phyloP scores from a whole-genome alignment of 2,113 vertebrate species.

The Genyomyrus donnyi region DNA sequence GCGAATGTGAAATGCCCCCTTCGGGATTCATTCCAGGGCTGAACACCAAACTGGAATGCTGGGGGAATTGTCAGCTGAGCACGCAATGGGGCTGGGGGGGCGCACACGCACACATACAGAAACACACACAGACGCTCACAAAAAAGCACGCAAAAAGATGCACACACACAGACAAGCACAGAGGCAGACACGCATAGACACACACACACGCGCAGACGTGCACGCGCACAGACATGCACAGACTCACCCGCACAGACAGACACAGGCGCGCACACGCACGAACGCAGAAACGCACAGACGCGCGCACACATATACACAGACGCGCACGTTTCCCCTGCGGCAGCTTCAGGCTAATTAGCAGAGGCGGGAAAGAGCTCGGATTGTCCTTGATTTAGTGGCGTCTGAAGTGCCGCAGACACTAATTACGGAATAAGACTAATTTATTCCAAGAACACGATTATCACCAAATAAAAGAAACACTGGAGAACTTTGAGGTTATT shows the following conservation, averaged over 20 bases:
- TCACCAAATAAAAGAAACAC: constrained; percentile 13
- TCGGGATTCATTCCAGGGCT: background rate
- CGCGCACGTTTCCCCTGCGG: background rate
- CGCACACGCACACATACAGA: background rate
- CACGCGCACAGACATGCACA: background rate
- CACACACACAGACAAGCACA: background rate
- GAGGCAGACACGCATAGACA: background rate
- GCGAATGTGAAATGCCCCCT: background rate
- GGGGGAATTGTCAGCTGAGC: background rate
- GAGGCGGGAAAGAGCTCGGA: background rate
- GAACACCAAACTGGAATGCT: background rate
- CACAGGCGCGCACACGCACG: background rate
- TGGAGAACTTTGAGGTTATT: constrained; percentile 13
- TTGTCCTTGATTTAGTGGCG: constrained; percentile 22
- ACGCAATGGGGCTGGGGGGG: too few species aligned
- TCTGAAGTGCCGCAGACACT: constrained; percentile 23
- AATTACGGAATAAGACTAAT: constrained; percentile 21
- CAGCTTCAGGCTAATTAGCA: constrained; percentile 15
- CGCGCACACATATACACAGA: background rate
- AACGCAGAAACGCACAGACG: background rate
- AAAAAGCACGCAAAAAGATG: background rate
- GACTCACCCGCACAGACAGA: background rate
- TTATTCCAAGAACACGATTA: constrained; percentile 19
- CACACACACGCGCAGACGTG: background rate
- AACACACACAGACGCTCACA: background rate